Evolutionary conservation across 2,797 vertebrate species (phyloP).

Genomic region (Kryptopterus vitreolus): DNA sequence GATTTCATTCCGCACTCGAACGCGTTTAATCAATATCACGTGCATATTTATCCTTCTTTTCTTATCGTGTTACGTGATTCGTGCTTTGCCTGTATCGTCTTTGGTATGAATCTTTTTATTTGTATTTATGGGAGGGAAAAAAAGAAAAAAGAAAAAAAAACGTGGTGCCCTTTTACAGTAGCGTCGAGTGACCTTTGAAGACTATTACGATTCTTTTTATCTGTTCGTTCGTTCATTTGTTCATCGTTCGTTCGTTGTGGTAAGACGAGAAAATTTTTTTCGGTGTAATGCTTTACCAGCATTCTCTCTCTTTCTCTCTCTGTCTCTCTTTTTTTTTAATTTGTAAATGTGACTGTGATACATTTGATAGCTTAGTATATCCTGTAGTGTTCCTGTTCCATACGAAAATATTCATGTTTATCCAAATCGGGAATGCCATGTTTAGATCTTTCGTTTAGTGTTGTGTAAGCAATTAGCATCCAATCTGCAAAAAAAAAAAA

Average conservation of each 20-base stretch:
- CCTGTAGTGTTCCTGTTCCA: constrained; percentile 37
- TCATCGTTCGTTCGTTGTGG: constrained; percentile 8
- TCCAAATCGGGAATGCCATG: constrained; percentile 34
- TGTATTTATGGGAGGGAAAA: constrained; percentile 46
- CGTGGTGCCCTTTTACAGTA: constrained; percentile 46
- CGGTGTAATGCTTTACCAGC: constrained; percentile 29
- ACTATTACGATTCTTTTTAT: constrained; percentile 14
- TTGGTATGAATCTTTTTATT: constrained; percentile 46
- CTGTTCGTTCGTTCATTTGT: background rate
- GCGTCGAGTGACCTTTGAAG: constrained; percentile 37
- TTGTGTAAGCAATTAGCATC: constrained; percentile 50
- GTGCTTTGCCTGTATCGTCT: constrained; percentile 53
- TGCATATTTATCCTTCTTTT: constrained; percentile 46
- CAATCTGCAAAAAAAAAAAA: constrained; percentile 39
- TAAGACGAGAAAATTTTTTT: constrained; percentile 1
- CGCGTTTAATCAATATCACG: constrained; percentile 24
- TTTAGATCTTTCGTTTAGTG: constrained; percentile 36
- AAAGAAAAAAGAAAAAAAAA: constrained; percentile 2
- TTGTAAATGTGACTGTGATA: constrained; percentile 45
- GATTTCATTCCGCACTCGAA: constrained; percentile 29
- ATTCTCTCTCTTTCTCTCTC: too few relatives aligned
- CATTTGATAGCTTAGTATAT: constrained; percentile 36
- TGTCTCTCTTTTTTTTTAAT: constrained; percentile 27
- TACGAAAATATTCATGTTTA: constrained; percentile 26
- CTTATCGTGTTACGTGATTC: constrained; percentile 49